Base-by-base conservation (phyloP, 1,140 invertebrate genomes). In the Atopsyche davidsoni region DNA sequence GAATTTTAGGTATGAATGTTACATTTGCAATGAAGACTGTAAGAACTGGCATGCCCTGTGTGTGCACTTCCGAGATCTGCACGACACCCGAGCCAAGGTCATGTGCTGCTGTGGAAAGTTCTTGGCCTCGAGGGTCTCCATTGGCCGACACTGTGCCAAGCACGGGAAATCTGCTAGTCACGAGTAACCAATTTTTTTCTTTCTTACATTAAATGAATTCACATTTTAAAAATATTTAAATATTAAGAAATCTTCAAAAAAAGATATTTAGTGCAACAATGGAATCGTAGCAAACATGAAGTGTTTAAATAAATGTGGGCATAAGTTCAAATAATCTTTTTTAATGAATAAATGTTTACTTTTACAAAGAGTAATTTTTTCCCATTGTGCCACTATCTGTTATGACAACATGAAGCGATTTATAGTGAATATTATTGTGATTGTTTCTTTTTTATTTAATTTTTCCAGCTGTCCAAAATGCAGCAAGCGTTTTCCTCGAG, bases 51-150 rank as follows among this genome's bases (percentile, higher is more conserved):
- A 58, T 28, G 57, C 57, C 1, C 35, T 58, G 24, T 58, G 57
- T 17, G 48, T 58, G 2, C 57, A 58, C 40, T 58, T 58, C 38
- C 28, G 57, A 2, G 57, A 58, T 38, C 32, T 47, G 18, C 57
- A 58, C 23, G 36, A 55, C 25, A 49, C 39, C 14, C 31, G 57
- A 1, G 57, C 57, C 10, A 58, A 58, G 41, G 49, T 58, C 13
- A 48, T 51, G 45, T 58, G 57, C 39, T 55, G 51, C 51, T 58
- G 57, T 23, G 57, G 57, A 11, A 58, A 58, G 48, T 47, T 48
- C 25, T 54, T 58, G 43, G 57, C 52, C 1, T 58, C 57, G 2
- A 35, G 57, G 17, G 57, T 58, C 1, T 58, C 57, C 13, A 58
- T 58, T 9, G 53, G 53, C 10, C 47, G 57, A 45, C 57, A 58